Conservation (phyloP, 2,797 vertebrate species). For the Coregonus suidteri region DNA sequence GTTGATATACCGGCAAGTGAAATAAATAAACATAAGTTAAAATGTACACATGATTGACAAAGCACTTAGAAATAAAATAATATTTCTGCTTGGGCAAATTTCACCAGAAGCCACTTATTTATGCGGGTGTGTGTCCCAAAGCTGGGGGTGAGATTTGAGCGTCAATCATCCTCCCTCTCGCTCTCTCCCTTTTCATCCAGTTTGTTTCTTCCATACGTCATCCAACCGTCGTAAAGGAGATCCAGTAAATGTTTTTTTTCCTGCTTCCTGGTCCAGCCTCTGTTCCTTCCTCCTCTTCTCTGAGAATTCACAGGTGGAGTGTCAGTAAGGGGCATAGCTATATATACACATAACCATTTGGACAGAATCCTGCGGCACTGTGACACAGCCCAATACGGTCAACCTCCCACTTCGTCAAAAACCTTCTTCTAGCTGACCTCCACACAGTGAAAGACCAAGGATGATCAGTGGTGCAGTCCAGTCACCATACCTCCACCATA, state of each 20-base stretch:
- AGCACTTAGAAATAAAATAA: constrained; percentile 61
- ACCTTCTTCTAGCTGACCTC: not conserved
- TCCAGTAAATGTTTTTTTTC: constrained; percentile 9
- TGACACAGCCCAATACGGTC: not conserved
- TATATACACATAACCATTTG: not conserved
- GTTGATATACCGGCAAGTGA: constrained; percentile 40
- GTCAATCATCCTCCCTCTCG: not conserved
- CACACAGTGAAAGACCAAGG: not conserved
- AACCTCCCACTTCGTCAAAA: not conserved
- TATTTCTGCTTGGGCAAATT: not conserved
- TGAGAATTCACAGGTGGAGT: not conserved
- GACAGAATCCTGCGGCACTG: not conserved
- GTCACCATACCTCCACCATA: not conserved
- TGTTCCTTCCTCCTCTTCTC: not conserved
- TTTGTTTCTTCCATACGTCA: not conserved
- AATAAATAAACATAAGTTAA: constrained; percentile 78
- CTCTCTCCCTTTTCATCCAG: not conserved
- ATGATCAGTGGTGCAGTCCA: not conserved
- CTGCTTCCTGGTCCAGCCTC: not conserved
- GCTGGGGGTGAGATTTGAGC: no score
- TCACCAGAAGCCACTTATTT: not conserved
- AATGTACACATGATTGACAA: constrained; percentile 53
- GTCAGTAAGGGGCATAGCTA: not conserved
- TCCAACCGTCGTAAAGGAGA: constrained; percentile 6
- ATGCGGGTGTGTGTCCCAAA: not conserved